Evolutionary conservation across 2,888 invertebrate species (phyloP), one percentile per base, ranked within the genome.

Genomic region (Chrysina gloriosa): DNA sequence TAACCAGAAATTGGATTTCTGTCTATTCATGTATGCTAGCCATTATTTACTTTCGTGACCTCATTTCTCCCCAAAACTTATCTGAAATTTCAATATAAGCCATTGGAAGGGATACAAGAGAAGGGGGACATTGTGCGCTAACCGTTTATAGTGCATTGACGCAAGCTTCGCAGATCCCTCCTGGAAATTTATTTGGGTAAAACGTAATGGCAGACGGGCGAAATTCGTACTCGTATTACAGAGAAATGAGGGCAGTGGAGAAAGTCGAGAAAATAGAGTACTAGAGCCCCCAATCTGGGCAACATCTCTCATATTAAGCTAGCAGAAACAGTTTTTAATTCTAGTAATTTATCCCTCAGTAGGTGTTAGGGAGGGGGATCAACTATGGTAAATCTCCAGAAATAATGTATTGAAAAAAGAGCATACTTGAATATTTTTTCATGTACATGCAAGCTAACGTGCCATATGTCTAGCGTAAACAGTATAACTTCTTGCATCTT

Each of bases 41-140:
- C 39, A 58, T 58, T 58, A 58, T 58, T 58, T 58, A 39, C 58
- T 58, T 58, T 58, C 58, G 58, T 58, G 58, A 58, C 58, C 58
- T 23, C 39, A 25, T 58, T 58, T 39, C 39, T 25, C 11, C 14
- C 58, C 11, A 39, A 36, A 58, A 58, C 39, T 58, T 58, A 58
- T 58, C 39, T 39, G 58, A 58, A 58, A 58, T 39, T 58, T 58
- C 39, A 25, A 39, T 58, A 58, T 39, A 42, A 52, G 31, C 11
- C 29, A 5, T 9, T 7, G 16, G 48, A 14, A 23, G 23, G 48
- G 19, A 16, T 29, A 29, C 29, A 21, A 54, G 7, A n/a, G 21
- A n/a, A 27, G 23, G 25, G 58, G 39, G 36, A n/a, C 34, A 25
- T 19, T 11, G n/a, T 9, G 3, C 56, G 23, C n/a, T n/a, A n/a